These are phyloP conservation scores for Philereme vetulata DNA, from an alignment of 2,888 invertebrate genomes.

Conservation along the genomic window DNA sequence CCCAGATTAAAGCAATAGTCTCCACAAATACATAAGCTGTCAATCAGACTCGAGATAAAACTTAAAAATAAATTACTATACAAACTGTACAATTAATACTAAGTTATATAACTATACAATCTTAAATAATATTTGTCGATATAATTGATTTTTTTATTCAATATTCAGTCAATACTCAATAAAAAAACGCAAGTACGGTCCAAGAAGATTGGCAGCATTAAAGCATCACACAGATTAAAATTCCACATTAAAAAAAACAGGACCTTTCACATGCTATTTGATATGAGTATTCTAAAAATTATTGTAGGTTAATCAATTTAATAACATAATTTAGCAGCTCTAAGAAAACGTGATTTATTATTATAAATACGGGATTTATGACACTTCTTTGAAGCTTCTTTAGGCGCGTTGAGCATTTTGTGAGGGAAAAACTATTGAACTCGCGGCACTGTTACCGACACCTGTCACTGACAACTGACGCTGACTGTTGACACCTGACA, in stretches of 20 bases:
- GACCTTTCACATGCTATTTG: neutral
- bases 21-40: conserved; percentile 35
- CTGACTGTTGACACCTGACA: too few species aligned
- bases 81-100: conserved; percentile 47
- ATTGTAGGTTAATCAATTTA: conserved; percentile 1
- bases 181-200: neutral
- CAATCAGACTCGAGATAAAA: conserved; percentile 45
- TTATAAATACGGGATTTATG: too few species aligned
- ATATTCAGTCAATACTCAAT: conserved; percentile 5
- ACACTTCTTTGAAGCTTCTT: too few species aligned
- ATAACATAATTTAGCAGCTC: too few species aligned
- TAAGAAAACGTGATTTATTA: too few species aligned
- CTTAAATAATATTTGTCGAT: conserved; percentile 23
- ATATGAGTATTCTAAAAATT: conserved; percentile 1
- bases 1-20: conserved; percentile 27
- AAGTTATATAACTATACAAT: conserved; percentile 21
- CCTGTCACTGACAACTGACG: too few species aligned
- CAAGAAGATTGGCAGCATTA: conserved; percentile 4
- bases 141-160: neutral
- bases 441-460: too few species aligned
- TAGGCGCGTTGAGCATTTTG: too few species aligned
- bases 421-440: too few species aligned
- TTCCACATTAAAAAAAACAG: neutral
- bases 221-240: conserved; percentile 3
- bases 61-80: conserved; percentile 67